Evolutionary conservation across 2,113 vertebrate species (phyloP).

Genomic region (human (Homo sapiens)): DNA sequence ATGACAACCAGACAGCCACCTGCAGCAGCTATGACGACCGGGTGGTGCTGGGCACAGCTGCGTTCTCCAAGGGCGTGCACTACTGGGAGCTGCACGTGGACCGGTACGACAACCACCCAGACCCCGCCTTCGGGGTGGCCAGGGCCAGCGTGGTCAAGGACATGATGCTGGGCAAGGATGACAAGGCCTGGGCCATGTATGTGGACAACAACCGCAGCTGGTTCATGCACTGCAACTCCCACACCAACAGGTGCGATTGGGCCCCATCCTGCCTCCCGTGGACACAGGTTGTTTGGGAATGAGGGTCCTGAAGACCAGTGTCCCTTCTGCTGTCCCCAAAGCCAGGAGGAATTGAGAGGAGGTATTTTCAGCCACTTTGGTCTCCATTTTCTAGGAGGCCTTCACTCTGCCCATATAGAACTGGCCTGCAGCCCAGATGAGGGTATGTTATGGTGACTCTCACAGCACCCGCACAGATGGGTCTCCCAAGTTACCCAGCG

Average conservation of each 20-base stretch:
- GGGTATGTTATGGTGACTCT: accelerated
- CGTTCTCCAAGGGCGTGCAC: conserved; percentile 96
- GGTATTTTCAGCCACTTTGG: too few relatives aligned
- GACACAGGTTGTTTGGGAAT: accelerated
- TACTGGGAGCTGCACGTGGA: conserved; percentile 97
- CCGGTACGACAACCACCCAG: conserved; percentile 98
- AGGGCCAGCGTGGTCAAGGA: conserved; percentile 95
- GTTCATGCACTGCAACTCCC: conserved; percentile 99
- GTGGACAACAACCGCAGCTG: conserved; percentile 99
- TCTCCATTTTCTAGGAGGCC: not conserved
- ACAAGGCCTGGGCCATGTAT: conserved; percentile 99
- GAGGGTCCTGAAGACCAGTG: not conserved
- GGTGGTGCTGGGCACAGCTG: conserved; percentile 95
- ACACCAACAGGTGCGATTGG: conserved; percentile 92
- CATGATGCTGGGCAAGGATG: conserved; percentile 98
- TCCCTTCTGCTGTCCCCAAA: not conserved
- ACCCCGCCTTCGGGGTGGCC: conserved; percentile 97
- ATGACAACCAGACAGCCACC: conserved; percentile 95
- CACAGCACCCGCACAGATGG: not conserved
- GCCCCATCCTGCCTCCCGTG: not conserved
- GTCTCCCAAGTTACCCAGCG: accelerated
- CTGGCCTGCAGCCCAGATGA: not conserved
- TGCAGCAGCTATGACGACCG: conserved; percentile 98
- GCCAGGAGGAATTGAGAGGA: not conserved
- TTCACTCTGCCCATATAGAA: not conserved